phyloP scores from a whole-genome alignment of 2,888 invertebrate genomes.

The Andrena bicolor region DNA sequence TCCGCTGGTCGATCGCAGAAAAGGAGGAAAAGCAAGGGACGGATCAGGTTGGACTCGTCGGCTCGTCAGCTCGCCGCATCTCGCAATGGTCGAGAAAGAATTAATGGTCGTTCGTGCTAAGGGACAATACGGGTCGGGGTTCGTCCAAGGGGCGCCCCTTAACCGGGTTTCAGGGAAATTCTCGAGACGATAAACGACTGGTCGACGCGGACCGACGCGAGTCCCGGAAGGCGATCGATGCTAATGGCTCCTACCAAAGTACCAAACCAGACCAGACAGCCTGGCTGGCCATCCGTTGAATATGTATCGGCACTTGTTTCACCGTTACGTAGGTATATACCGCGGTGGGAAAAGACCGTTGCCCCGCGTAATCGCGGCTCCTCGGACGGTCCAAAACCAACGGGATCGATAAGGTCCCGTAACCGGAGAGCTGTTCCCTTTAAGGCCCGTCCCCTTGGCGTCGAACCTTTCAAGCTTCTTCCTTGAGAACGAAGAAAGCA shows the following conservation, averaged over 20 bases:
- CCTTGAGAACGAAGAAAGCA: too few species aligned
- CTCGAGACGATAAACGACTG: conserved; percentile 69
- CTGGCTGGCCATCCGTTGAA: conserved; percentile 71
- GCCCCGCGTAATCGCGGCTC: conserved; percentile 35
- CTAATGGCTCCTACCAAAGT: conserved; percentile 73
- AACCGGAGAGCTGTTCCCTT: not conserved
- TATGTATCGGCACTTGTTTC: conserved; percentile 76
- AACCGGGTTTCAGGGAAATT: conserved; percentile 77
- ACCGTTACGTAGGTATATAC: not conserved
- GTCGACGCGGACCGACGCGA: conserved; percentile 71
- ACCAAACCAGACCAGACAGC: conserved; percentile 32
- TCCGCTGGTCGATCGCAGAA: not conserved
- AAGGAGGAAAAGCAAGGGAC: too few species aligned
- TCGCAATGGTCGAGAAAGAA: conserved; percentile 40
- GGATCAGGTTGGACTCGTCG: conserved; percentile 1
- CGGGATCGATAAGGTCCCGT: not conserved
- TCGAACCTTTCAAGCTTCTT: not conserved
- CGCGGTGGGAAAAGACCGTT: conserved; percentile 21
- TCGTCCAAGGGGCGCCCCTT: conserved; percentile 65
- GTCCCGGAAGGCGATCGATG: conserved; percentile 79
- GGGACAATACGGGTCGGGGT: conserved; percentile 72
- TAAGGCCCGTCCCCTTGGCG: not conserved
- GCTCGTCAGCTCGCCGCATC: not conserved
- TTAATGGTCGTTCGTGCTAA: conserved; percentile 72
- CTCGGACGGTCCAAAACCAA: not conserved